A percentile compares a stretch with the other conserved stretches of the same genome.
Conservation (phyloP, 53 echinoderm and acorn worm species). For the Temnopleurus reevesii region DNA sequence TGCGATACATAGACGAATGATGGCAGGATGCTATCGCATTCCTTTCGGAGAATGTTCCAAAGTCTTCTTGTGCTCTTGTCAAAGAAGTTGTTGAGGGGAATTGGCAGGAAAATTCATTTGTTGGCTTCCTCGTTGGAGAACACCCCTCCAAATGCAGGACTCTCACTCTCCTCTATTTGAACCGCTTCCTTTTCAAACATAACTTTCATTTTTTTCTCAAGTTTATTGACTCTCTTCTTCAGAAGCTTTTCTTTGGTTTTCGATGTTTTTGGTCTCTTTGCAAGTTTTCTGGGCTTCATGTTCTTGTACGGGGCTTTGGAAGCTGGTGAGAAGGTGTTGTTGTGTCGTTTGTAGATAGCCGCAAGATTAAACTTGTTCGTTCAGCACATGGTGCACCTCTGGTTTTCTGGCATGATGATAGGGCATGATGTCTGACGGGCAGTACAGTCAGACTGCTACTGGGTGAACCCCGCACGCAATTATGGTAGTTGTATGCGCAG, state of each 20-base stretch:
- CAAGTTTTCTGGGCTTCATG: too few relatives aligned
- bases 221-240: not conserved
- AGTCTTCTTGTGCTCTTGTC: not conserved
- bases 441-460: not conserved
- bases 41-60: not conserved
- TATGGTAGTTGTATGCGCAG: too few relatives aligned
- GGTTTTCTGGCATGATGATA: not conserved
- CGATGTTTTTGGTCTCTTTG: not conserved
- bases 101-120: not conserved
- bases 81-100: conserved; percentile 4
- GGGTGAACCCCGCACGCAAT: too few relatives aligned
- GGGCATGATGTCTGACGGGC: not conserved
- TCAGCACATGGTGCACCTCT: not conserved
- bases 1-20: too few relatives aligned
- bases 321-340: not conserved
- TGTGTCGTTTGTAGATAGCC: not conserved
- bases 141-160: not conserved
- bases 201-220: not conserved
- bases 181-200: not conserved
- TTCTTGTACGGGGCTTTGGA: not conserved
- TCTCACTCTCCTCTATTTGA: not conserved
- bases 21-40: conserved; percentile 35
- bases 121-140: not conserved
- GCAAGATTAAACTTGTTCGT: not conserved
- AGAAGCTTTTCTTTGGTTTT: not conserved